phyloP scores from a whole-genome alignment of 2,888 invertebrate genomes.

The Agrochola lychnidis region DNA sequence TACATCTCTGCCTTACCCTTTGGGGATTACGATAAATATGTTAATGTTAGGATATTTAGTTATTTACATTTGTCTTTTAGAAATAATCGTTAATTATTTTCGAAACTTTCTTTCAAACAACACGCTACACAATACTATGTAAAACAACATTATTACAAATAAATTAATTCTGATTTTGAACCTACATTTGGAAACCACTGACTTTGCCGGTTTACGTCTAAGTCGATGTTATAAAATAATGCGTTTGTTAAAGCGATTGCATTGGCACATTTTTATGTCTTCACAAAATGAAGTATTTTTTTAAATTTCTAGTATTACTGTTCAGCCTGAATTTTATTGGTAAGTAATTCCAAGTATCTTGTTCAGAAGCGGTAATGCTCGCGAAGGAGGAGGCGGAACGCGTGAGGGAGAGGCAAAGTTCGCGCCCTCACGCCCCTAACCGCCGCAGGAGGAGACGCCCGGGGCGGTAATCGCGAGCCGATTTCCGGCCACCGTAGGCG shows the following conservation, averaged over 20 bases:
- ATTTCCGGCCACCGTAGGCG: too few relatives aligned
- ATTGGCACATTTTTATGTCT: neutral
- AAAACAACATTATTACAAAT: neutral
- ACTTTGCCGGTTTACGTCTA: neutral
- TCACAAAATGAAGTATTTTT: slow-evolving; percentile 11
- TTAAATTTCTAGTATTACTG: slow-evolving; percentile 9
- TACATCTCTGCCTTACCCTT: too few relatives aligned
- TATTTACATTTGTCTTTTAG: too few relatives aligned
- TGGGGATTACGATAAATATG: too few relatives aligned
- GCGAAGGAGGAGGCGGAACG: too few relatives aligned
- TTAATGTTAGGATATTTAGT: too few relatives aligned
- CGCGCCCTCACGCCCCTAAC: too few relatives aligned
- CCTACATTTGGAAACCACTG: slow-evolving; percentile 24
- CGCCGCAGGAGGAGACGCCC: too few relatives aligned
- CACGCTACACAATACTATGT: neutral
- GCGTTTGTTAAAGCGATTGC: too few relatives aligned
- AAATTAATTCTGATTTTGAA: neutral
- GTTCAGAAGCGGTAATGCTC: neutral
- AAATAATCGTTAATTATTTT: neutral
- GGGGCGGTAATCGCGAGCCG: too few relatives aligned
- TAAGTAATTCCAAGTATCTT: slow-evolving; percentile 4
- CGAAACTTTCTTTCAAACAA: neutral
- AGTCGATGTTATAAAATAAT: neutral
- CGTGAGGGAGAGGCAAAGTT: too few relatives aligned
- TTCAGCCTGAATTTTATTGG: slow-evolving; percentile 15